A percentile compares a stretch with the other conserved stretches of the same genome.
Evolutionary conservation across 2,888 invertebrate genomes (phyloP).

Genomic region (Drepana falcataria): DNA sequence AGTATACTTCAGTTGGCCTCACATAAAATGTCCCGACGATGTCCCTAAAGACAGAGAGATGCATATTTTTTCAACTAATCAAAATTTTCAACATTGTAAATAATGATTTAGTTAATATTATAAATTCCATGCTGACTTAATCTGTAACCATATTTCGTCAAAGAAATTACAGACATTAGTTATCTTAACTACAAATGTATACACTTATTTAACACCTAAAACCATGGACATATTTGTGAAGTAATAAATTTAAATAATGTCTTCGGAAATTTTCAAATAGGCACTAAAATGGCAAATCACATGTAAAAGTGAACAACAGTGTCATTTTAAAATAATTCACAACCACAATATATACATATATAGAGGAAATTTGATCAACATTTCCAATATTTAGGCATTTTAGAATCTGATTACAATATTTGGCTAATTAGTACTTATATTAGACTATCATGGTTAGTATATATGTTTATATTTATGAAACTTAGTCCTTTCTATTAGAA

Average conservation of each 20-base stretch:
- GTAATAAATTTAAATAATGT: constrained; percentile 39
- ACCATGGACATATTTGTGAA: constrained; percentile 20
- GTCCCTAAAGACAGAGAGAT: too few relatives aligned
- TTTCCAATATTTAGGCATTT: constrained; percentile 15
- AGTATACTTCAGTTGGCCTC: too few relatives aligned
- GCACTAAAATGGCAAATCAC: constrained; percentile 75
- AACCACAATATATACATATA: constrained; percentile 63
- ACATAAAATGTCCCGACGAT: too few relatives aligned
- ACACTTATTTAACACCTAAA: constrained; percentile 1
- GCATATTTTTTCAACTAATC: too few relatives aligned
- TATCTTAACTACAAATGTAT: not conserved
- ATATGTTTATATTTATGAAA: not conserved
- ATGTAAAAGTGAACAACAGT: constrained; percentile 55
- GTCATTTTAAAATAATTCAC: constrained; percentile 52
- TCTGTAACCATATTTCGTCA: constrained; percentile 8
- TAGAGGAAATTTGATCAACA: constrained; percentile 15
- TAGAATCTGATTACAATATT: constrained; percentile 16
- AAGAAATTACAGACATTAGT: constrained; percentile 7
- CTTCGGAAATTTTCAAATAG: constrained; percentile 55
- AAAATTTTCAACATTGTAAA: too few relatives aligned
- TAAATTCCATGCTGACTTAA: too few relatives aligned
- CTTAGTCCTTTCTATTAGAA: not conserved
- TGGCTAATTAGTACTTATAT: constrained; percentile 12
- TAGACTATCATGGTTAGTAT: not conserved
- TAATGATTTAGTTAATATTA: too few relatives aligned